phyloP scores from a whole-genome alignment of 2,888 invertebrate species.

The Busseola fusca region DNA sequence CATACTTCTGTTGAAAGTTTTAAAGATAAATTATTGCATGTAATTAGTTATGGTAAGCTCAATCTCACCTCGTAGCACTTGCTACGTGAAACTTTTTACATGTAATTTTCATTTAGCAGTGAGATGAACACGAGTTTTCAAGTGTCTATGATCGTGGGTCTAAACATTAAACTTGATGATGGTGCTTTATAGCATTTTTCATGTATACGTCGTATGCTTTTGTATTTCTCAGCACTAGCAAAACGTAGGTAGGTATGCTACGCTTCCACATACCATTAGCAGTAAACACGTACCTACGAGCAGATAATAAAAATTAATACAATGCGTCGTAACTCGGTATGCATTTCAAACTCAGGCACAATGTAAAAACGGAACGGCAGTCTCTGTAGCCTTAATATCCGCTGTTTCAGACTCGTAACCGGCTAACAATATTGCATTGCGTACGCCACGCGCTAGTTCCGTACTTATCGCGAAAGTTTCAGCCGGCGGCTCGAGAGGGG shows the following conservation, averaged over 20 bases:
- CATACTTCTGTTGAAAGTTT: slow-evolving; percentile 59
- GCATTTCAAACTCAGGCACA: slow-evolving; percentile 82
- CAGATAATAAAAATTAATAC: slow-evolving; percentile 80
- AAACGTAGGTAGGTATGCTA: slow-evolving; percentile 29
- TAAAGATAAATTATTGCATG: slow-evolving; percentile 46
- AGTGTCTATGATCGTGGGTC: slow-evolving; percentile 18
- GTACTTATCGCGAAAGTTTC: slow-evolving; percentile 89
- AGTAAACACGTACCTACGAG: slow-evolving; percentile 59
- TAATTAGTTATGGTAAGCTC: slow-evolving; percentile 47
- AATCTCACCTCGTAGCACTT: slow-evolving; percentile 20
- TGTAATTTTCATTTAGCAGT: slow-evolving; percentile 17
- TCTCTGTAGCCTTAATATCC: slow-evolving; percentile 87
- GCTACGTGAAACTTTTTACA: slow-evolving; percentile 23
- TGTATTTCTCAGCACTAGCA: slow-evolving; percentile 39
- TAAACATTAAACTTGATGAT: slow-evolving; percentile 24
- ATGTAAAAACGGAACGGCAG: slow-evolving; percentile 83
- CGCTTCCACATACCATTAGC: slow-evolving; percentile 58
- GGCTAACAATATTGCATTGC: slow-evolving; percentile 89
- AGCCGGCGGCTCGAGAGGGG: slow-evolving; percentile 76
- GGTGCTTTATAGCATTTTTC: slow-evolving; percentile 12
- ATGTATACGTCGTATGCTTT: slow-evolving; percentile 12
- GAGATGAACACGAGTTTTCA: slow-evolving; percentile 20
- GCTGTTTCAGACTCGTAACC: slow-evolving; percentile 87
- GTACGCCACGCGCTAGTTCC: slow-evolving; percentile 88
- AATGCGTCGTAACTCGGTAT: slow-evolving; percentile 79